Evolutionary conservation across 2,113 vertebrate genomes (phyloP).

Genomic region (Genyomyrus donnyi): DNA sequence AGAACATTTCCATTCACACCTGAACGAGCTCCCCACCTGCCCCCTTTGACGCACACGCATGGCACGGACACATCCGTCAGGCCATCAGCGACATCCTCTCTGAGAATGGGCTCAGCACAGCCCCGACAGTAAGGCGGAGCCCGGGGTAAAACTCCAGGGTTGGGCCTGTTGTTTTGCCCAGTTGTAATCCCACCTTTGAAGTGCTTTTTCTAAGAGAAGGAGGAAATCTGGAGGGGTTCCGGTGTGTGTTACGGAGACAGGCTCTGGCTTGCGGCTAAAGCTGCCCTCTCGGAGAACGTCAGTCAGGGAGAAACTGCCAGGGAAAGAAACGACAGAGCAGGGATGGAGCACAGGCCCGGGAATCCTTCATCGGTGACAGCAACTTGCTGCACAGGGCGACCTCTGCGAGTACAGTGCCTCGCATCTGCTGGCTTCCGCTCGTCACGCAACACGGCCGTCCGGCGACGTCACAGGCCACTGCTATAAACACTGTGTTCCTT

Average conservation of each 20-base stretch:
- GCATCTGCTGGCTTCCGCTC: neutral
- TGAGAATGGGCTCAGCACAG: neutral
- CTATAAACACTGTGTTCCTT: neutral
- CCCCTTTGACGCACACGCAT: too few relatives aligned
- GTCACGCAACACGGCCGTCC: neutral
- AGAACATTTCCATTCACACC: neutral
- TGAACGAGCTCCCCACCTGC: neutral
- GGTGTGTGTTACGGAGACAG: slow-evolving; percentile 20
- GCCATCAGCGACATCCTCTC: neutral
- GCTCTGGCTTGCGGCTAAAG: slow-evolving; percentile 42
- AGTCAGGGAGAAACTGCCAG: slow-evolving; percentile 40
- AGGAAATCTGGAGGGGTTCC: neutral
- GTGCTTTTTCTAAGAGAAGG: neutral
- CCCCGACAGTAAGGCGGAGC: neutral
- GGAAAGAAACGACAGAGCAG: slow-evolving; percentile 41
- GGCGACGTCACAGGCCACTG: neutral
- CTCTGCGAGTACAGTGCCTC: neutral
- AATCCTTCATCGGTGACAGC: slow-evolving; percentile 57
- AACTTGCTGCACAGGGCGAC: slow-evolving; percentile 43
- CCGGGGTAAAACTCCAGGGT: slow-evolving; percentile 2
- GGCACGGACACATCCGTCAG: neutral
- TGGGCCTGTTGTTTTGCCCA: neutral
- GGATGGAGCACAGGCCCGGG: slow-evolving; percentile 51
- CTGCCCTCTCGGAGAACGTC: slow-evolving; percentile 53
- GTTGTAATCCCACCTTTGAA: slow-evolving; percentile 15